Base-by-base conservation (phyloP, 2,797 vertebrate genomes). In the Sebastes glaucus region DNA sequence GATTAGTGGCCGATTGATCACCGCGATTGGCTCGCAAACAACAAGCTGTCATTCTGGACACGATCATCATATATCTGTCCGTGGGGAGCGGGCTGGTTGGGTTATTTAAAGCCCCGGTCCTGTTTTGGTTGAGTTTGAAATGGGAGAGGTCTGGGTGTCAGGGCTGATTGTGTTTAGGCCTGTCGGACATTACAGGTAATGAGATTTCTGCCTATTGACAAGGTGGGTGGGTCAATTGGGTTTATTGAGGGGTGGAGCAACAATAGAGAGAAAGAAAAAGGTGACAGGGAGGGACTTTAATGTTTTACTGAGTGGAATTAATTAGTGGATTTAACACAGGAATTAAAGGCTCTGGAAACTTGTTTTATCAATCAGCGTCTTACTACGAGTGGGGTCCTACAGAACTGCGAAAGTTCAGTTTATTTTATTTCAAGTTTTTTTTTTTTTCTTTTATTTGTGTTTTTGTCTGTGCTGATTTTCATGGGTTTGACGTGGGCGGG, bases 1-100 rank as follows among this genome's bases (percentile, higher is more conserved):
- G 74, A 87, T 94, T 89, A 90, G 85, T 75, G 70, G 79, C 69
- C 69, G 28, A 92, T 94, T 91, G 92, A 93, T 95, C 88, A 82
- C 77, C 56, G 28, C 52, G 77, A 92, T 88, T 86, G 90, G 87
- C 77, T 87, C 56, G 57, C 71, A 85, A 90, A 91, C 86, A 89
- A 86, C 81, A 81, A 55, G 66, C 71, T 74, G 90, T 88, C 86
- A 28, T 86, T 84, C 38, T 74, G 74, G 71, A 69, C 74, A 57
- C 1, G 57, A 77, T 30, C 38, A 56, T 80, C 85, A 88, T 94
- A 88, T 82, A 87, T 92, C 74, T 90, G 68, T 93, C 74, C 75
- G 82, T 90, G 89, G 86, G 78, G 79, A 85, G 73, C 30, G 1
- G 78, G 77, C 76, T 93, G 89, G 94, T 92, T 91, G 84, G 83